phyloP scores from a whole-genome alignment of 2,797 vertebrate species.

The Holocentrus rufus region DNA sequence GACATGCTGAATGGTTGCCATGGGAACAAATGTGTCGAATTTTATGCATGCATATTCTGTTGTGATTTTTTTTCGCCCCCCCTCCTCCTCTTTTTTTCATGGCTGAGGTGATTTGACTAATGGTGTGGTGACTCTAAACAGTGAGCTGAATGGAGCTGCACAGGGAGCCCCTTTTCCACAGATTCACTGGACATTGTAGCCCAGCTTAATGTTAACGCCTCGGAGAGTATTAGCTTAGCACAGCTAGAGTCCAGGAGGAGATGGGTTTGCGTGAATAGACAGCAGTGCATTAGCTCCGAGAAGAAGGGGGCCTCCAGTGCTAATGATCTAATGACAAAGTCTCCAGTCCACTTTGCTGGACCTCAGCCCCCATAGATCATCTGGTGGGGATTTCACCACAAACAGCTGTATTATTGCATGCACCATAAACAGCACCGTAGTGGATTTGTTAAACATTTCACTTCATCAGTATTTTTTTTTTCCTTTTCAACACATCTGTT shows the following conservation, averaged over 20 bases:
- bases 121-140: slow-evolving; percentile 88
- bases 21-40: slow-evolving; percentile 99
- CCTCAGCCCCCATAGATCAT: slow-evolving; percentile 43
- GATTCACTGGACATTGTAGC: slow-evolving; percentile 75
- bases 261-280: slow-evolving; percentile 66
- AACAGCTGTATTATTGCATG: slow-evolving; percentile 42
- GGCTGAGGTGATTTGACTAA: slow-evolving; percentile 95
- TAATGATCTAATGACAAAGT: slow-evolving; percentile 76
- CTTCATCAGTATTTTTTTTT: background rate
- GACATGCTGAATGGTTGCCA: slow-evolving; percentile 99
- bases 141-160: slow-evolving; percentile 72
- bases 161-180: slow-evolving; percentile 69
- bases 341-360: slow-evolving; percentile 57
- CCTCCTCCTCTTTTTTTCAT: slow-evolving; percentile 55
- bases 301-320: slow-evolving; percentile 59
- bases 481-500: background rate
- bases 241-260: slow-evolving; percentile 65
- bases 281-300: slow-evolving; percentile 61
- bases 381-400: slow-evolving; percentile 46
- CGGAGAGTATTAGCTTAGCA: slow-evolving; percentile 73
- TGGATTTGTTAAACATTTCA: background rate
- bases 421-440: slow-evolving; percentile 36
- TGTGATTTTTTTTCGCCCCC: slow-evolving; percentile 57
- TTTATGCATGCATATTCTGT: slow-evolving; percentile 99
- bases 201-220: slow-evolving; percentile 79